Percentiles rank a stretch among this genome's conserved stretches.
Evolutionary conservation across 2,888 invertebrate species (phyloP).

Genomic region (Exocentrus adspersus): DNA sequence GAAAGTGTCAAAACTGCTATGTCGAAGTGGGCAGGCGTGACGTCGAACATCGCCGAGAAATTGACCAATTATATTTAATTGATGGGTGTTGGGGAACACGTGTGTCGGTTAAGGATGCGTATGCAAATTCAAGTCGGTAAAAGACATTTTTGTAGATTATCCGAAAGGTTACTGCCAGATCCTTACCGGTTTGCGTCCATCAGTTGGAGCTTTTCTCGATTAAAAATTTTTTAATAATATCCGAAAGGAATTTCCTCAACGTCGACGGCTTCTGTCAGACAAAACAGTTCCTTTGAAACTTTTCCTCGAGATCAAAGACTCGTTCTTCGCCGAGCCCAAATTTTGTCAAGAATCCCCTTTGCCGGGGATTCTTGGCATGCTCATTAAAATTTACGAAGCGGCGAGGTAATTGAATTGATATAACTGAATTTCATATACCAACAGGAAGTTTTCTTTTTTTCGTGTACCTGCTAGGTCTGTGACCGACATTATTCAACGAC

Average conservation of each 20-base stretch:
- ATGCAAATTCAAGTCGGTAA: background rate
- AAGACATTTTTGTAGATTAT: background rate
- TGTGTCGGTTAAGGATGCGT: background rate
- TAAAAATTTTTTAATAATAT: slow-evolving; percentile 4
- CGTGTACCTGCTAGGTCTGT: too few relatives aligned
- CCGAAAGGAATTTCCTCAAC: slow-evolving; percentile 10
- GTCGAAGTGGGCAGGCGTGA: slow-evolving; percentile 29
- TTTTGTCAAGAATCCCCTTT: slow-evolving; percentile 3
- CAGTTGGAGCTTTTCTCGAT: slow-evolving; percentile 14
- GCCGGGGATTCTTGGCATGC: background rate
- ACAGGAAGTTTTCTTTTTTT: too few relatives aligned
- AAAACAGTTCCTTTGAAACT: slow-evolving; percentile 14
- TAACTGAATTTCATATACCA: too few relatives aligned
- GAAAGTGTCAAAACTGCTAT: slow-evolving; percentile 31
- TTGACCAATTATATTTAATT: slow-evolving; percentile 37
- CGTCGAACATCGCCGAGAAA: slow-evolving; percentile 33
- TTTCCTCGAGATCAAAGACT: slow-evolving; percentile 5
- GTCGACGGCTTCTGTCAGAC: background rate
- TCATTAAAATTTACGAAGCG: background rate
- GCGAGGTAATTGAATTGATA: too few relatives aligned
- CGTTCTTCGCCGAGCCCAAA: background rate
- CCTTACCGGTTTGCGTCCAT: background rate
- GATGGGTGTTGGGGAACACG: background rate
- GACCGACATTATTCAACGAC: too few relatives aligned
- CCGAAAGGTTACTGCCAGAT: background rate